A percentile compares a stretch with the other conserved stretches of the same genome.
Evolutionary conservation across 1,140 invertebrate species (phyloP).

Genomic region (Drosophila eugracilis): DNA sequence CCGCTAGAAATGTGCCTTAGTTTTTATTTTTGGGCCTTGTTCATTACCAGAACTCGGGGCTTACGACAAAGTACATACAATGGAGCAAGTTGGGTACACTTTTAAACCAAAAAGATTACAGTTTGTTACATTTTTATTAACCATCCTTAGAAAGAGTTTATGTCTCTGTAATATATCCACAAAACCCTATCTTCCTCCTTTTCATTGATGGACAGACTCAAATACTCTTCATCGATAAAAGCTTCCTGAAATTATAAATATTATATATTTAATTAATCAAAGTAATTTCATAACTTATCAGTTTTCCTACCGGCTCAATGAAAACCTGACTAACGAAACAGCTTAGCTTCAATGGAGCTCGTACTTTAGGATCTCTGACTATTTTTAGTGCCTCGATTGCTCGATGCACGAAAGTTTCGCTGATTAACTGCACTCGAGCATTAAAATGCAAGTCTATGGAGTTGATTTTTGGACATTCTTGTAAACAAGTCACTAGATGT

Average conservation of each 20-base stretch:
- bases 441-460: slow-evolving; percentile 1
- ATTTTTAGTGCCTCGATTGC: not conserved
- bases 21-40: slow-evolving; percentile 56
- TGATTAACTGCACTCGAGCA: not conserved
- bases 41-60: not conserved
- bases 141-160: not conserved
- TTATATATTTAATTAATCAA: not conserved
- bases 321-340: not conserved
- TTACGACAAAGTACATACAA: not conserved
- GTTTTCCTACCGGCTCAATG: slow-evolving; percentile 5
- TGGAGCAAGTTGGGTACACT: not conserved
- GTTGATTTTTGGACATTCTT: not conserved
- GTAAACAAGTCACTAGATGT: not conserved
- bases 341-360: not conserved
- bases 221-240: not conserved
- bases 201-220: not conserved
- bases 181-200: not conserved
- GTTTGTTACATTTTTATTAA: too few species aligned
- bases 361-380: not conserved
- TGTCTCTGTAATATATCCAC: not conserved
- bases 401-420: not conserved
- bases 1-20: slow-evolving; percentile 63
- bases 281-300: not conserved
- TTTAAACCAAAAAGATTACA: not conserved
- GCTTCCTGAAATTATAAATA: not conserved